Evolutionary conservation across 2,797 vertebrate genomes (phyloP).

Genomic region (Kryptolebias ocellatus): DNA sequence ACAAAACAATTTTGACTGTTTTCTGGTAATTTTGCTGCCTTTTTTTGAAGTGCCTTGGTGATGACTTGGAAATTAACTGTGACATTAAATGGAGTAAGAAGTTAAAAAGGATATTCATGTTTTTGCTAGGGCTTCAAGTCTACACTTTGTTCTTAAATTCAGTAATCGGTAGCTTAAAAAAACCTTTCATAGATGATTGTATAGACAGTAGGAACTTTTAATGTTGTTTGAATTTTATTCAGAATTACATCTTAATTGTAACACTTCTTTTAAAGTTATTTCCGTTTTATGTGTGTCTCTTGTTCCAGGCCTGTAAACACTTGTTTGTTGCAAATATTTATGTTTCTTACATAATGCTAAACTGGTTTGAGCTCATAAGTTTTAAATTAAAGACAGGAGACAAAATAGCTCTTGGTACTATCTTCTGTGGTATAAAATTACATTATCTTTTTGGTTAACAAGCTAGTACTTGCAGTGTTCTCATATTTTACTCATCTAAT

Average conservation of each 20-base stretch:
- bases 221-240: slow-evolving; percentile 6
- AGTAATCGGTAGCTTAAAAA: not conserved
- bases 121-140: slow-evolving; percentile 8
- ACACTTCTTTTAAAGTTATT: slow-evolving; percentile 13
- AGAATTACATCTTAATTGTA: slow-evolving; percentile 14
- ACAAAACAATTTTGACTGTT: too few species aligned
- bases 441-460: not conserved
- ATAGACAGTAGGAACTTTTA: slow-evolving; percentile 15
- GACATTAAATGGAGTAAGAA: not conserved
- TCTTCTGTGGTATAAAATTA: not conserved
- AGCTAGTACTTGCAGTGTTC: not conserved
- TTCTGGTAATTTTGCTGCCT: not conserved
- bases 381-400: not conserved
- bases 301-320: slow-evolving; percentile 5
- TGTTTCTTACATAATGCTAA: slow-evolving; percentile 8
- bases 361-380: not conserved
- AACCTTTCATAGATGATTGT: not conserved
- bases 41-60: not conserved
- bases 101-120: not conserved
- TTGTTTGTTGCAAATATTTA: slow-evolving; percentile 4
- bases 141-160: not conserved
- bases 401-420: not conserved
- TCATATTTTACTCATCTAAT: not conserved
- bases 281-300: not conserved
- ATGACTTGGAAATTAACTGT: slow-evolving; percentile 19